Conservation (phyloP, 1,140 invertebrate genomes). For the Coenobita brevimanus region DNA sequence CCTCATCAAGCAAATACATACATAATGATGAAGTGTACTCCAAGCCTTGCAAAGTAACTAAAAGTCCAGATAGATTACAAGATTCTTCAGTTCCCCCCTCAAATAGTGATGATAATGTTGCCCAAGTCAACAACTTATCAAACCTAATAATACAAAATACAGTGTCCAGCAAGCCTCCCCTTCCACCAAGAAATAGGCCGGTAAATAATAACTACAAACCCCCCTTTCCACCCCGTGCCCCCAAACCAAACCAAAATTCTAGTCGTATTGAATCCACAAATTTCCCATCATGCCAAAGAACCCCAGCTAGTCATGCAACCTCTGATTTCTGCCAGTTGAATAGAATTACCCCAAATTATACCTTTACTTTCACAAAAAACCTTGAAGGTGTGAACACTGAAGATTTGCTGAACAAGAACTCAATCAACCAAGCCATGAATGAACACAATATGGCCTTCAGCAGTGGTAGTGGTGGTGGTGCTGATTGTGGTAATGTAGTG, state of each 20-base stretch:
- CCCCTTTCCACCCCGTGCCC: slow-evolving; percentile 6
- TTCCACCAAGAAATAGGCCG: slow-evolving; percentile 64
- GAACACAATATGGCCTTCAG: background rate
- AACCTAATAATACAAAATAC: slow-evolving; percentile 68
- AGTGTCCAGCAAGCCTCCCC: slow-evolving; percentile 68
- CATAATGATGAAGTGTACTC: slow-evolving; percentile 53
- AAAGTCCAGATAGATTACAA: background rate
- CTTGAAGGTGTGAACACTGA: background rate
- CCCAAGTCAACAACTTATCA: slow-evolving; percentile 38
- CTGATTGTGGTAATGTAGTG: slow-evolving; percentile 45
- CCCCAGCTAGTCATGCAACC: background rate
- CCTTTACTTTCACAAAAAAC: slow-evolving; percentile 62
- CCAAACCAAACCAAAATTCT: slow-evolving; percentile 38
- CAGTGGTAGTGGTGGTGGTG: slow-evolving; percentile 33
- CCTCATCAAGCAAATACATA: slow-evolving; percentile 36
- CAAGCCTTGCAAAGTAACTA: slow-evolving; percentile 34
- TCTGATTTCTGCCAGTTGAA: slow-evolving; percentile 49
- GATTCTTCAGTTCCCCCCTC: background rate
- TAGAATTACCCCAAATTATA: slow-evolving; percentile 55
- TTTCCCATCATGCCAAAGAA: slow-evolving; percentile 30
- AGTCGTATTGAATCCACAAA: slow-evolving; percentile 14
- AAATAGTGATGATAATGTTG: slow-evolving; percentile 17
- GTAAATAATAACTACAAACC: slow-evolving; percentile 61
- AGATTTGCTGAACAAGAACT: slow-evolving; percentile 35
- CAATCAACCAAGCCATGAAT: slow-evolving; percentile 34